Evolutionary conservation across 2,888 invertebrate species (phyloP), one percentile per base, ranked within the genome.

Genomic region (Invenusta paracnida): DNA sequence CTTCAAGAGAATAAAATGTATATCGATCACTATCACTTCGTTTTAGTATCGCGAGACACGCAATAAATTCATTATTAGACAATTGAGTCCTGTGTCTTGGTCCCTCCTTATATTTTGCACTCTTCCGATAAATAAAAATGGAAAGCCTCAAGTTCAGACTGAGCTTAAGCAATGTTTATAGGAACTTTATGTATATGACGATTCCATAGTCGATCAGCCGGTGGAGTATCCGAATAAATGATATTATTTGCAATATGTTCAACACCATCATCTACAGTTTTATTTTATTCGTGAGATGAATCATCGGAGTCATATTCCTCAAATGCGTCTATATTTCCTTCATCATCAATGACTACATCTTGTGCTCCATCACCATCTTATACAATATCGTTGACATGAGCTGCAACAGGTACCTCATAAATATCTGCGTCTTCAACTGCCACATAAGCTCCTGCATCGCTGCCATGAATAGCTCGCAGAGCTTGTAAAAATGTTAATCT

Each of bases 101-200:
- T 79, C 5, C 11, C 28, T 25, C 25, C 79, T 11, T 27, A 79
- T 25, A n/a, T 27, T 79, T 79, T 27, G 79, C 28, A 79, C 79
- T 79, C 79, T 27, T 79, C 79, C 11, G 79, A n/a, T n/a, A 79
- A 27, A 79, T 79, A 11, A 79, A 79, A 79, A 79, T 11, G 79
- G n/a, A 79, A 79, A 79, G 79, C 79, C n/a, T 79, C 25, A 11
- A 11, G 28, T 79, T 79, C 79, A 79, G 79, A 79, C 79, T 79
- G 79, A 79, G 79, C 79, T 79, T 23, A n/a, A 48, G 48, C 48
- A 48, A 48, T 48, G 48, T 48, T 48, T 48, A 48, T 48, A 48
- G 17, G 48, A 17, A 48, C 48, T 48, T 11, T 79, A 11, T 11
- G 25, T 23, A 79, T 79, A 79, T 79, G 2, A 23, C 79, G 23